Evolutionary conservation across 1,140 invertebrate genomes (phyloP).

Genomic region (Grapholita molesta): DNA sequence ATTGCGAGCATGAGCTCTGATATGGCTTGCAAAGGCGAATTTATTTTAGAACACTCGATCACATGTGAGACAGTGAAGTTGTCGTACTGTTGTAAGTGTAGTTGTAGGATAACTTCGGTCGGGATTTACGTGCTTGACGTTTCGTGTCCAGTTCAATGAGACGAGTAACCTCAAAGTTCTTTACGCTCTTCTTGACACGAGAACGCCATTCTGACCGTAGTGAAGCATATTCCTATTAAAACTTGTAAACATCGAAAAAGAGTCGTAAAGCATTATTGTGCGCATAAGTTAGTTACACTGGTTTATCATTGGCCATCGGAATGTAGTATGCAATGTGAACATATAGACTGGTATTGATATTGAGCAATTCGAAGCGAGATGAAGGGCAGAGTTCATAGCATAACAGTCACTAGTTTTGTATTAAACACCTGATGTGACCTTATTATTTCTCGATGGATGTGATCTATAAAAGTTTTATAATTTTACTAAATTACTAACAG

Average conservation of each 20-base stretch:
- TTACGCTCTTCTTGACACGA: too few relatives aligned
- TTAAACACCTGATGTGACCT: conserved; percentile 10
- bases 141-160: too few relatives aligned
- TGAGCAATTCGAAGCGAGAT: conserved; percentile 10
- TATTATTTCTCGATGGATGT: neutral
- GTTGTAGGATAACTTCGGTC: too few relatives aligned
- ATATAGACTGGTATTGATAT: neutral
- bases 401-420: conserved; percentile 9
- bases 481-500: too few relatives aligned
- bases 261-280: neutral
- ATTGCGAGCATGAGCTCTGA: too few relatives aligned
- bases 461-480: neutral
- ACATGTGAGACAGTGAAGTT: too few relatives aligned
- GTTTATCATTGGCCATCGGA: neutral
- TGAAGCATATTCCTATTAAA: neutral
- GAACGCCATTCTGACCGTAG: too few relatives aligned
- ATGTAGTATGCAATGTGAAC: neutral
- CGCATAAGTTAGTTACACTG: neutral
- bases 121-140: too few relatives aligned
- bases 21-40: too few relatives aligned
- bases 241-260: neutral
- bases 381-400: conserved; percentile 11
- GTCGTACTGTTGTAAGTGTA: neutral
- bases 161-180: too few relatives aligned
- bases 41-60: too few relatives aligned